Percentiles rank a stretch among this genome's conserved stretches.
Evolutionary conservation across 2,797 vertebrate species (phyloP).

Genomic region (Acanthiza pusilla): DNA sequence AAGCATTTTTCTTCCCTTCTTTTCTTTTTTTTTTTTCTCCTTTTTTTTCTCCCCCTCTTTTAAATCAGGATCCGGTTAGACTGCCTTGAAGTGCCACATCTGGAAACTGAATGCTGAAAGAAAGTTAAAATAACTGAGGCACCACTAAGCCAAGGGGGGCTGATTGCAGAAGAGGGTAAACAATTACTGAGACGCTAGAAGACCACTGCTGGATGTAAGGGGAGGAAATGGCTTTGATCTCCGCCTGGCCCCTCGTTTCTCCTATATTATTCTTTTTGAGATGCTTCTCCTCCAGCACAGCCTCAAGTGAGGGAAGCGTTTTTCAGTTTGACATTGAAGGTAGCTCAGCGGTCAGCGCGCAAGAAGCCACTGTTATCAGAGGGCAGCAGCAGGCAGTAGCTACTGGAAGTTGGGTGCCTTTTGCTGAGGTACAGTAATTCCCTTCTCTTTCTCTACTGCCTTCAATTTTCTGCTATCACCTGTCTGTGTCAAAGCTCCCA

Average conservation of each 20-base stretch:
- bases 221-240: constrained; percentile 72
- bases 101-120: constrained; percentile 71
- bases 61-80: constrained; percentile 36
- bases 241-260: constrained; percentile 59
- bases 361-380: constrained; percentile 66
- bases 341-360: constrained; percentile 70
- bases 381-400: constrained; percentile 64
- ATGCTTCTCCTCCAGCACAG: constrained; percentile 59
- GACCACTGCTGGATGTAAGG: constrained; percentile 63
- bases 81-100: constrained; percentile 72
- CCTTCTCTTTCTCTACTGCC: constrained; percentile 57
- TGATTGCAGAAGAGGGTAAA: constrained; percentile 64
- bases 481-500: constrained; percentile 21
- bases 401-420: constrained; percentile 63
- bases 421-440: constrained; percentile 72
- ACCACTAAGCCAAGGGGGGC: constrained; percentile 58
- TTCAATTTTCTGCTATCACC: constrained; percentile 41
- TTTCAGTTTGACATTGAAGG: constrained; percentile 76
- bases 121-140: constrained; percentile 69
- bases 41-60: background rate
- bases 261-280: constrained; percentile 66
- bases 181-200: constrained; percentile 54
- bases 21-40: background rate
- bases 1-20: constrained; percentile 20
- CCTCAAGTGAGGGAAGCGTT: constrained; percentile 51